Evolutionary conservation across 2,797 vertebrate genomes (phyloP).

Genomic region (Parambassis ranga): DNA sequence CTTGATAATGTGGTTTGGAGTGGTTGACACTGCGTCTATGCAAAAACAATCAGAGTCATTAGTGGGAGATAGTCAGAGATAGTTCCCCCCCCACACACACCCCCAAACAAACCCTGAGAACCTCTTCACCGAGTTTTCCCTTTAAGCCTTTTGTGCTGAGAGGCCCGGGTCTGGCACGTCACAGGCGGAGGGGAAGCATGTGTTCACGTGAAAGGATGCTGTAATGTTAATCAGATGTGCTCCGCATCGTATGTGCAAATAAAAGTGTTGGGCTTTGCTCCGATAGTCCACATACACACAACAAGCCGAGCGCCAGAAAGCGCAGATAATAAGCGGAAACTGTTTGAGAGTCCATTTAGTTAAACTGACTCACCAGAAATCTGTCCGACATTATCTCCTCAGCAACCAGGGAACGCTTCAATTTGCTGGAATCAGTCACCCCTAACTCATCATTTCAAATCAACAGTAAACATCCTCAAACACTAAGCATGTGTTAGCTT

Average conservation of each 20-base stretch:
- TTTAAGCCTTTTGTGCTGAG: slow-evolving; percentile 7
- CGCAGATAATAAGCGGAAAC: slow-evolving; percentile 25
- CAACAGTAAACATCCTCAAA: too few species aligned
- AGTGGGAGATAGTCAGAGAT: slow-evolving; percentile 48
- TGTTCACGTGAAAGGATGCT: slow-evolving; percentile 33
- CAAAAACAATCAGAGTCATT: slow-evolving; percentile 69
- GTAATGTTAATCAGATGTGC: slow-evolving; percentile 61
- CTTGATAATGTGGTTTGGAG: slow-evolving; percentile 63
- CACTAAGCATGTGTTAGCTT: background rate
- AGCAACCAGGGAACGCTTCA: background rate
- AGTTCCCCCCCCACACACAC: background rate
- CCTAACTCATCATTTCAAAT: too few species aligned
- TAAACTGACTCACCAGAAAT: background rate
- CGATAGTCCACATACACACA: background rate
- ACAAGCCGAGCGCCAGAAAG: background rate
- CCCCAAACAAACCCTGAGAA: slow-evolving; percentile 36
- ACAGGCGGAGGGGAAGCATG: slow-evolving; percentile 35
- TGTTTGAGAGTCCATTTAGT: background rate
- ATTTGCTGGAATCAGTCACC: background rate
- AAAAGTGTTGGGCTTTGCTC: slow-evolving; percentile 25
- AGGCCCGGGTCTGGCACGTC: slow-evolving; percentile 35
- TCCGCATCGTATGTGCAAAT: slow-evolving; percentile 24
- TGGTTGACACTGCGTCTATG: slow-evolving; percentile 35
- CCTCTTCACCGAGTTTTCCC: slow-evolving; percentile 22
- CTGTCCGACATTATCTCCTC: background rate